Percentiles rank a stretch among this genome's conserved stretches.
These are phyloP conservation scores for Pelagia noctiluca DNA, from an alignment of 30 jellyfish, hydroid and myxozoan species.

Conservation along the genomic window DNA sequence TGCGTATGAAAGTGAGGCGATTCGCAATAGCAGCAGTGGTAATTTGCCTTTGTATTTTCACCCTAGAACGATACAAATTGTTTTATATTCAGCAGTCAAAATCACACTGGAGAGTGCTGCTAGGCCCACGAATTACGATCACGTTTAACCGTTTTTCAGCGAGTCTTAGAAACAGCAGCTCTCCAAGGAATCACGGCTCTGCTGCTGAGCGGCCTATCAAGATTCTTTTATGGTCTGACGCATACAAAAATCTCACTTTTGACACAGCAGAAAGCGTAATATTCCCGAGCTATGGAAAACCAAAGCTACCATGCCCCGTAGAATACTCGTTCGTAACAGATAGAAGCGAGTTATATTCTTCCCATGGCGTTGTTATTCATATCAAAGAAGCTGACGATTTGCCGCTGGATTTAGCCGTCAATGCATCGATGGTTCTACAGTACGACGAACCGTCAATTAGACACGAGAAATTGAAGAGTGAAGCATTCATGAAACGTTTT, in stretches of 20 bases:
- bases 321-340: constrained; percentile 26
- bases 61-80: constrained; percentile 20
- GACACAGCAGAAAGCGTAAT: not conserved
- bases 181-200: not conserved
- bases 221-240: constrained; percentile 57
- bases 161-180: not conserved
- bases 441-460: constrained; percentile 63
- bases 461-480: constrained; percentile 7
- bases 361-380: constrained; percentile 41
- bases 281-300: constrained; percentile 68
- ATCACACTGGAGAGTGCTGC: not conserved
- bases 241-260: not conserved
- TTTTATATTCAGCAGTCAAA: constrained; percentile 19
- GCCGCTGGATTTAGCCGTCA: constrained; percentile 9
- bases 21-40: too few relatives aligned
- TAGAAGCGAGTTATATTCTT: not conserved
- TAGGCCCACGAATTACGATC: constrained; percentile 42
- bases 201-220: constrained; percentile 17
- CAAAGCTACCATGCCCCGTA: constrained; percentile 60
- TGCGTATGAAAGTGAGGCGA: too few relatives aligned
- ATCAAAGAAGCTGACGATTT: constrained; percentile 25
- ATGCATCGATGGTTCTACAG: constrained; percentile 53
- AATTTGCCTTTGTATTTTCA: too few relatives aligned
- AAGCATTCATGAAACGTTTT: constrained; percentile 45
- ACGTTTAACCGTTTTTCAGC: constrained; percentile 7